A percentile compares a stretch with the other conserved stretches of the same genome.
These are phyloP conservation scores for Podocnemis expansa DNA, from an alignment of 2,113 vertebrate species.

Conservation along the genomic window DNA sequence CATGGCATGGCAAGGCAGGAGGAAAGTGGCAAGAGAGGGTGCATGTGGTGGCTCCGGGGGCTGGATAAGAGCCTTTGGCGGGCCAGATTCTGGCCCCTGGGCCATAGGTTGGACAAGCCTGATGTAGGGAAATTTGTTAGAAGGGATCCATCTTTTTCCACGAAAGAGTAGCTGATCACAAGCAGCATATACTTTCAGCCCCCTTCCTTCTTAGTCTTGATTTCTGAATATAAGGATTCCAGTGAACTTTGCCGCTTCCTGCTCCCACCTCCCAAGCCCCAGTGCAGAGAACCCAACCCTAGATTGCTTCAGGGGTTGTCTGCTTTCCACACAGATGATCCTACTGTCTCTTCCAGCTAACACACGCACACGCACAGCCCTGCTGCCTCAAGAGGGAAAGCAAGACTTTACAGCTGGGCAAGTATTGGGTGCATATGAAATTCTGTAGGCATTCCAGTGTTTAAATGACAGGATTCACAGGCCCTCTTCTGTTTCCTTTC, in stretches of 20 bases:
- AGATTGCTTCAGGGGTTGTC: neutral
- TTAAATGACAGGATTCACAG: neutral
- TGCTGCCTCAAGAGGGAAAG: neutral
- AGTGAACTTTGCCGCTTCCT: neutral
- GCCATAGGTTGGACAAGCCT: too few species aligned
- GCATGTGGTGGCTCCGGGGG: too few species aligned
- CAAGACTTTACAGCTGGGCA: neutral
- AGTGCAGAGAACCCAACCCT: neutral
- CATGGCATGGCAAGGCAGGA: too few species aligned
- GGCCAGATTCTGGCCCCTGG: too few species aligned
- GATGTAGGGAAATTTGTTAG: neutral
- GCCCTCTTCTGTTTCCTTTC: neutral
- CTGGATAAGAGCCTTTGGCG: too few species aligned
- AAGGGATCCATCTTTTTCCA: neutral
- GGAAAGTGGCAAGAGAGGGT: too few species aligned
- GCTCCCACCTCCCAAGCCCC: neutral
- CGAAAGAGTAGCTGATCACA: neutral
- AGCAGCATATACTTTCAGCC: neutral
- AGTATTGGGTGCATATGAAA: neutral
- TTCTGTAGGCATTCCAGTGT: neutral
- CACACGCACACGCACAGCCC: neutral
- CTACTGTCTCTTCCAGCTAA: neutral
- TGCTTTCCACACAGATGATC: accelerated
- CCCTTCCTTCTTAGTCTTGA: neutral
- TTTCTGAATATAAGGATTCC: neutral